phyloP scores from a whole-genome alignment of 2,888 invertebrate species.

The Phyto melanocephala region DNA sequence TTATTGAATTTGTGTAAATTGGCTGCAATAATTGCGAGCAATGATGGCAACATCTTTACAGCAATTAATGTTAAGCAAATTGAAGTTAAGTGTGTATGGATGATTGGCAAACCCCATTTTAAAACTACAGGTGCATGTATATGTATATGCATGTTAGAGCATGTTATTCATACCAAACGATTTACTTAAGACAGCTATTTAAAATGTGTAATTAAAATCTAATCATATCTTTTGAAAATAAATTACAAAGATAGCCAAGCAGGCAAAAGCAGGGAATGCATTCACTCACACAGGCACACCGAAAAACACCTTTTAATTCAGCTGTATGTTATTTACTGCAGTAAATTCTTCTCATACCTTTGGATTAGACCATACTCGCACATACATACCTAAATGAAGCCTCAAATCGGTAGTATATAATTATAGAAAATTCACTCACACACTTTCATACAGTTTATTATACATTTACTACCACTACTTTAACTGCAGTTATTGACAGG shows the following conservation, averaged over 20 bases:
- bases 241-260: slow-evolving; percentile 44
- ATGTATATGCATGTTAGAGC: neutral
- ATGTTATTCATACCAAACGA: neutral
- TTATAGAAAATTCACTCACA: neutral
- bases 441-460: neutral
- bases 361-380: neutral
- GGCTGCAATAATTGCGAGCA: slow-evolving; percentile 60
- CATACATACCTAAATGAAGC: neutral
- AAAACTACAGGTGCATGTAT: neutral
- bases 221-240: slow-evolving; percentile 58
- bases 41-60: slow-evolving; percentile 37
- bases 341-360: neutral
- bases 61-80: slow-evolving; percentile 4
- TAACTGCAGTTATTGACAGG: slow-evolving; percentile 55
- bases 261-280: neutral
- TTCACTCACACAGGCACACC: neutral
- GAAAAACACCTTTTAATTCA: neutral
- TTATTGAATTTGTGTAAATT: slow-evolving; percentile 59
- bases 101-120: neutral
- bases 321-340: neutral
- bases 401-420: neutral
- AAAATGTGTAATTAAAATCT: slow-evolving; percentile 61
- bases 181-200: slow-evolving; percentile 29
- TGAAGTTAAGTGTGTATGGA: neutral
- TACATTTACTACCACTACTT: neutral